Base-by-base conservation (phyloP, 2,888 invertebrate genomes). In the Mesochorus sp. region DNA sequence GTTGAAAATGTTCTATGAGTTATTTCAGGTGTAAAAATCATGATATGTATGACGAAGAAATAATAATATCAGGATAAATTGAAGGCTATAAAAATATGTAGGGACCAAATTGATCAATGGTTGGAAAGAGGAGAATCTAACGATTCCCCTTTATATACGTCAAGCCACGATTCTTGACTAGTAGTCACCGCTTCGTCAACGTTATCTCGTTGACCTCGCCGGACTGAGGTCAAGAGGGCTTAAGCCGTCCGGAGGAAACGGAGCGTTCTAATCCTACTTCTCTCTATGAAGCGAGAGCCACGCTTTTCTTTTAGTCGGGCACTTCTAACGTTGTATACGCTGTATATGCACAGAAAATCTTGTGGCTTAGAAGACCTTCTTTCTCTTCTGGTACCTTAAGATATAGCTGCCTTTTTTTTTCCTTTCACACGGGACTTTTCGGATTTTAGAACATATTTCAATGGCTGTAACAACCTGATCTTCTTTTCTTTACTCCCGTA, bases 141-240 rank as follows among this genome's bases (percentile, higher is more conserved):
- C 37, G 21, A 73, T 47, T 21, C 6, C 57, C 51, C 42, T 44
- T 17, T 12, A 26, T 39, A 26, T 24, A 42, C 24, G 64, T 34
- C 57, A 49, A 49, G 44, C 39, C 39, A 34, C 51, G 55, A 47
- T 55, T 44, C 49, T 44, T 24, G n/a, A 57, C 39, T 51, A 59
- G 24, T 17, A 74, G 57, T 61, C 74, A 37, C 28, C 59, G 71
- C 62, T 42, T 71, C 70, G 66, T 66, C 70, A 31, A 70, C 70
- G 70, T 80, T 79, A 77, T 72, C 66, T 70, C 77, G 67, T 79
- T 75, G 72, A 79, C 73, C 73, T 66, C 73, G 37, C 64, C 71
- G 44, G 51, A 51, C 77, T 37, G 74, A 70, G 78, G 74, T 79
- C 78, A 79, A 79, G 78, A 79, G 74, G 61, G 78, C 74, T 79